Conservation (phyloP, 2,888 invertebrate genomes). For the Drosophila melanocephala region DNA sequence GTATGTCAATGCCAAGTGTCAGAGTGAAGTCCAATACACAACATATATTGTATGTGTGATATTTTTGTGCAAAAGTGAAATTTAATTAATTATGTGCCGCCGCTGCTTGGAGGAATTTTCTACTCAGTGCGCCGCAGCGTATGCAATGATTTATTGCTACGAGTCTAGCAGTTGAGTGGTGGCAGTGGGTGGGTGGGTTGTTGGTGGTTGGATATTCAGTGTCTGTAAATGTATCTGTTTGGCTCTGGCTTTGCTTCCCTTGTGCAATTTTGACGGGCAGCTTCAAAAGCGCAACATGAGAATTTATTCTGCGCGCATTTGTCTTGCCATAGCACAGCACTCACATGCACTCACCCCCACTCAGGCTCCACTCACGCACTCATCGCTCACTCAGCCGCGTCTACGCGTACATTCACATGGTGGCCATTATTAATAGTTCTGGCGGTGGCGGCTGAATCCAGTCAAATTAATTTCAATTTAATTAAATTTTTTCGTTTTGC, state of each 20-base stretch:
- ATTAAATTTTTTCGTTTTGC: constrained; percentile 66
- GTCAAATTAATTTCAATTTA: constrained; percentile 83
- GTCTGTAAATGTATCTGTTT: constrained; percentile 12
- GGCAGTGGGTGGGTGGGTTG: constrained; percentile 5
- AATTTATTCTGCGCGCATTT: constrained; percentile 78
- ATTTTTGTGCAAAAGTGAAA: constrained; percentile 64
- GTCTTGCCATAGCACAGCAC: constrained; percentile 60
- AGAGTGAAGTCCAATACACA: constrained; percentile 21
- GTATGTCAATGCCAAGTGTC: constrained; percentile 74
- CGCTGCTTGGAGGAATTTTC: constrained; percentile 16
- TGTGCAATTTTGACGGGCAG: constrained; percentile 72
- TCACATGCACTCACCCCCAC: constrained; percentile 42
- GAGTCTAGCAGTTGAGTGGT: constrained; percentile 20
- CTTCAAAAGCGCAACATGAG: constrained; percentile 77
- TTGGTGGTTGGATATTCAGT: background rate
- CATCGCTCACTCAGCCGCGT: constrained; percentile 29
- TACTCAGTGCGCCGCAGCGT: constrained; percentile 46
- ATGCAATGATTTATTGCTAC: constrained; percentile 72
- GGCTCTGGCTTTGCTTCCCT: constrained; percentile 25
- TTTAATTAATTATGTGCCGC: constrained; percentile 74
- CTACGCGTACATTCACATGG: constrained; percentile 35
- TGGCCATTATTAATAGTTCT: constrained; percentile 77
- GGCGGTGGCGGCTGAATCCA: constrained; percentile 67
- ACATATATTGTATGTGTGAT: constrained; percentile 63
- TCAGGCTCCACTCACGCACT: constrained; percentile 18